Base-by-base conservation (phyloP, 1,140 invertebrate species). In the Brachionus koreanus region DNA sequence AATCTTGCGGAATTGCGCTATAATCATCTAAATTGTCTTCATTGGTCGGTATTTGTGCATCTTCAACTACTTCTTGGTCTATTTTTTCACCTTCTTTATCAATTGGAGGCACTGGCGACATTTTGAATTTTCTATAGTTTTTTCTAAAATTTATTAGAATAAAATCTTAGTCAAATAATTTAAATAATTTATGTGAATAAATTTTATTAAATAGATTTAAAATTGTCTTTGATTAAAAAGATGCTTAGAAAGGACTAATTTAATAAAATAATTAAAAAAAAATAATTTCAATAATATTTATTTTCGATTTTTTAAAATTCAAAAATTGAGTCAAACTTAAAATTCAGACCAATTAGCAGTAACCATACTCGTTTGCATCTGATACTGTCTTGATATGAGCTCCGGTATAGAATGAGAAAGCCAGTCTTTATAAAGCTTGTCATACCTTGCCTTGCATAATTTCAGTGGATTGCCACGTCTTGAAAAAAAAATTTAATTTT, bases 321-420 rank as follows among this genome's bases (percentile, higher is more conserved):
- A 67, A 67, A 67, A 67, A 67, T 6, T 67, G 13, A 67, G 35
- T 79, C 42, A 25, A 83, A 52, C 49, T 84, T 76, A 94, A 86
- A 94, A 91, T 90, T 94, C 93, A 87, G 94, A 93, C 95, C 95
- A 96, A 84, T 94, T 93, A 49, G 92, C 94, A 46, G 92, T 90
- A 67, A 93, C 89, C 25, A 94, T 90, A 86, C 85, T 86, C 90
- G 92, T 88, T 89, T 86, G 86, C 10, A 91, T 91, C 88, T 97
- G 95, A 83, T 94, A 92, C 5, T 92, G 91, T 42, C 94, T 91
- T 10, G 94, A 93, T 74, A 97, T 94, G 81, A 88, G 88, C 84
- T 98, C 96, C 85, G 97, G 94, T 61, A 99, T 91, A 67, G 93
- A 92, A 88, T 99, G 97, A 74, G 92, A 91, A 13, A 98, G 90